phyloP scores from a whole-genome alignment of 2,888 invertebrate species.

The Palloptera scutellata region DNA sequence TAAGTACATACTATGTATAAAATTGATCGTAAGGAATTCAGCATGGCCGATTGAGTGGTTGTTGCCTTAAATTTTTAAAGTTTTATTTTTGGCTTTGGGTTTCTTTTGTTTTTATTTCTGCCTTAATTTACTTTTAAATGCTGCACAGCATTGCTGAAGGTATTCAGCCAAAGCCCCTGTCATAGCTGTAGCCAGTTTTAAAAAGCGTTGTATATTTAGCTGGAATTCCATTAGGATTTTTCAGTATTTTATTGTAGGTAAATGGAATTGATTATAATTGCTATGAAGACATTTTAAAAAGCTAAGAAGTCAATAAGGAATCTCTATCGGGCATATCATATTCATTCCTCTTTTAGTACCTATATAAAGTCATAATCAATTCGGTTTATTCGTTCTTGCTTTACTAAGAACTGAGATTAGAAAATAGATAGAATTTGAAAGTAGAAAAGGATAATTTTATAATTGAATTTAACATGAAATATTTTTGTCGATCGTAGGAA shows the following conservation, averaged over 20 bases:
- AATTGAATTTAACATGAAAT: no score
- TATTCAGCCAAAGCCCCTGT: conserved; percentile 16
- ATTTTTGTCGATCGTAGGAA: no score
- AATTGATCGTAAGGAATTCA: conserved; percentile 53
- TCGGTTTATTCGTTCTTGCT: no score
- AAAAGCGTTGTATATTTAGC: conserved; percentile 21
- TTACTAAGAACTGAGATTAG: no score
- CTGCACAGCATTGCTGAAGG: conserved; percentile 15
- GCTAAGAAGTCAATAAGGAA: no score
- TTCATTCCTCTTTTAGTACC: no score
- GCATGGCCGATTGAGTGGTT: conserved; percentile 57
- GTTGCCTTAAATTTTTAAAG: conserved; percentile 11
- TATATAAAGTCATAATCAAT: no score
- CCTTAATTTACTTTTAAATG: conserved; percentile 30
- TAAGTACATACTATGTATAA: conserved; percentile 24
- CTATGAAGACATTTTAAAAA: conserved; percentile 1
- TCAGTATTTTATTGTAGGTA: not conserved
- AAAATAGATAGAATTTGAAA: no score
- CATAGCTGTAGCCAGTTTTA: conserved; percentile 8
- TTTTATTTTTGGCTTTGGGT: conserved; percentile 1
- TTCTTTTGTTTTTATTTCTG: conserved; percentile 15
- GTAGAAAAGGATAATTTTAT: no score
- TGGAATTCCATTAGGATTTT: conserved; percentile 7
- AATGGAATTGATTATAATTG: no score
- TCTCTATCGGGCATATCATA: no score